Evolutionary conservation across 1,140 invertebrate genomes (phyloP), one percentile per base, ranked within the genome.

Genomic region (Metaphire vulgaris): DNA sequence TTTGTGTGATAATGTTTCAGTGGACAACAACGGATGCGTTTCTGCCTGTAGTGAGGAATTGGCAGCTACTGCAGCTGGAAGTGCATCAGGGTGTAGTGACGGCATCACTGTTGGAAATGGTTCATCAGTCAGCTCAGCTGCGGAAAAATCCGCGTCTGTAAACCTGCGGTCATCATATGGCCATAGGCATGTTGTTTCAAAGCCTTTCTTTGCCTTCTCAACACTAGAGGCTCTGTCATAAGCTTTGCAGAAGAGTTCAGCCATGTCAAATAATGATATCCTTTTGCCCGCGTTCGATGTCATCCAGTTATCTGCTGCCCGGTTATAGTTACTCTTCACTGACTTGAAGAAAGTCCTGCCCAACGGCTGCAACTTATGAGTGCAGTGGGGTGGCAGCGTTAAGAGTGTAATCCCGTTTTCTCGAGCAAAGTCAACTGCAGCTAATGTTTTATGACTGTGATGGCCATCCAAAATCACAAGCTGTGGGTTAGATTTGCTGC

Each of bases 371-470:
- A 77, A 26, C 65, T 69, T 79, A 56, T 79, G 75, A 6, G 82
- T 83, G n/a, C 79, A 81, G 78, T 87, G 85, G 33, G 85, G 83
- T 33, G 85, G 84, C 1, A 86, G 78, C 12, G 67, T 74, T 16
- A 80, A 66, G 16, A 80, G 21, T 2, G 73, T 32, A 26, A 80
- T 79, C 21, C 79, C 74, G 72, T 80, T 21, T 74, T 75, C 69
- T 70, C 76, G 0, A 71, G 16, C 41, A 41, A 33, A 72, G 28
- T 69, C 72, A 65, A 80, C 64, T 21, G 80, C 80, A 56, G 29
- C 66, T 26, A 80, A 69, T 0, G 76, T 78, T 65, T 79, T 79
- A 76, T 80, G 78, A 72, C 78, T 78, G 33, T 78, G 65, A 32
- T 80, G 80, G 16, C 75, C 76, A 76, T 80, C 79, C 1, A 78